A percentile compares a stretch with the other conserved stretches of the same genome.
Evolutionary conservation across 1,140 invertebrate species (phyloP).

Genomic region (Thaumetopoea pityocampa): DNA sequence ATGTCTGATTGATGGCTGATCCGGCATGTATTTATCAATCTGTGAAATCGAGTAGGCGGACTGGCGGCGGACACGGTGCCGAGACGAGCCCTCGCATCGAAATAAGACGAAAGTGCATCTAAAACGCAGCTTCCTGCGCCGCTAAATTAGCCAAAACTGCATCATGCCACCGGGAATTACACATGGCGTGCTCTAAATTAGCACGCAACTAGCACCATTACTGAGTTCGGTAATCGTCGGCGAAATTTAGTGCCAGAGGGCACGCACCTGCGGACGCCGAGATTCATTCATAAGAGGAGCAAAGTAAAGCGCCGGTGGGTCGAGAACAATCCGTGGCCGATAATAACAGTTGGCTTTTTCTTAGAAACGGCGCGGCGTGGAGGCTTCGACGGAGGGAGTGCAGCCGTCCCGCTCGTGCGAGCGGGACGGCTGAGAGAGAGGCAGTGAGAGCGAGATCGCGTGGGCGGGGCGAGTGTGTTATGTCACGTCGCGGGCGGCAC

Average conservation of each 20-base stretch:
- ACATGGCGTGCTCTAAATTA: slow-evolving; percentile 59
- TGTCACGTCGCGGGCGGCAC: slow-evolving; percentile 49
- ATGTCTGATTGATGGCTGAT: slow-evolving; percentile 51
- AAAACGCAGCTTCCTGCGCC: slow-evolving; percentile 51
- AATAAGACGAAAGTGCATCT: slow-evolving; percentile 39
- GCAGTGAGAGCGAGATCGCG: slow-evolving; percentile 53
- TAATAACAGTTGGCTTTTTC: slow-evolving; percentile 74
- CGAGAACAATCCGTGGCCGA: slow-evolving; percentile 62
- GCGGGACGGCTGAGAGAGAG: too few species aligned
- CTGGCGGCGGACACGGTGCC: slow-evolving; percentile 29
- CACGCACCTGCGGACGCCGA: slow-evolving; percentile 61
- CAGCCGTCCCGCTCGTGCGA: slow-evolving; percentile 42
- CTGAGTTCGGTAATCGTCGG: slow-evolving; percentile 47
- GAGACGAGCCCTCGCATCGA: slow-evolving; percentile 33
- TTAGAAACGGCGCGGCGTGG: slow-evolving; percentile 59
- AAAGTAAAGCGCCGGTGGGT: slow-evolving; percentile 45
- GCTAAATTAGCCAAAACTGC: slow-evolving; percentile 40
- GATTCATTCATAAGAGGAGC: slow-evolving; percentile 65
- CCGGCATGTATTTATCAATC: slow-evolving; percentile 27
- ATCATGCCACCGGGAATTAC: slow-evolving; percentile 58
- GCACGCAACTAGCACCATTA: slow-evolving; percentile 36
- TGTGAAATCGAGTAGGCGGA: slow-evolving; percentile 31
- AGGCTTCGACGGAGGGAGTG: slow-evolving; percentile 60
- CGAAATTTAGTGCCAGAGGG: slow-evolving; percentile 52
- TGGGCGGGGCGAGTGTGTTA: slow-evolving; percentile 60